Percentiles rank a stretch among this genome's conserved stretches.
Conservation (phyloP, 2,113 vertebrate species). For the Oncorhynchus gorbuscha region DNA sequence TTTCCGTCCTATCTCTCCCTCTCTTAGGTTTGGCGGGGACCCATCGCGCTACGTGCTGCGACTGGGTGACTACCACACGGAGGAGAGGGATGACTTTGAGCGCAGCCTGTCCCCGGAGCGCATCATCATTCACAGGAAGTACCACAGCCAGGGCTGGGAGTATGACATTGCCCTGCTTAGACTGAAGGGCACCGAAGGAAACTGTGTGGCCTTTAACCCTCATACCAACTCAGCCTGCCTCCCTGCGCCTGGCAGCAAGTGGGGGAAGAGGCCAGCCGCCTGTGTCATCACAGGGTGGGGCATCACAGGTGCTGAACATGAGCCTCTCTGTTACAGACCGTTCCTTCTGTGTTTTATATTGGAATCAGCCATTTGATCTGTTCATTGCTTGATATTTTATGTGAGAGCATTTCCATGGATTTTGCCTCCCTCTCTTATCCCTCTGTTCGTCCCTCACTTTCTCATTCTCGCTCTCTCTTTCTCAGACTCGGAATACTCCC, state of each 20-base stretch:
- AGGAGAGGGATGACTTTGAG: slow-evolving; percentile 83
- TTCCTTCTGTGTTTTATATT: not conserved
- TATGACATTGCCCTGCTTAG: slow-evolving; percentile 84
- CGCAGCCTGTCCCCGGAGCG: slow-evolving; percentile 76
- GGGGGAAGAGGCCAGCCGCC: slow-evolving; percentile 62
- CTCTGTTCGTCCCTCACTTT: slow-evolving; percentile 6
- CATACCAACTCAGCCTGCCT: slow-evolving; percentile 82
- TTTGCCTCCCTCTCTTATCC: not conserved
- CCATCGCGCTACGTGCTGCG: slow-evolving; percentile 78
- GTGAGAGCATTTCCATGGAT: not conserved
- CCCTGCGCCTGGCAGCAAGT: slow-evolving; percentile 54
- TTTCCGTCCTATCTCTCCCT: not conserved
- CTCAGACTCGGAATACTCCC: slow-evolving; percentile 79
- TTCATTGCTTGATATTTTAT: no score
- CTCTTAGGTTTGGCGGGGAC: slow-evolving; percentile 79
- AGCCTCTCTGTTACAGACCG: no score
- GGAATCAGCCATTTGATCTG: not conserved
- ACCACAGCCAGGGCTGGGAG: slow-evolving; percentile 79
- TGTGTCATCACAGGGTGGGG: slow-evolving; percentile 89
- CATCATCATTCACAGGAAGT: slow-evolving; percentile 81
- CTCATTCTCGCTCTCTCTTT: slow-evolving; percentile 57
- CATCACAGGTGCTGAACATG: slow-evolving; percentile 76
- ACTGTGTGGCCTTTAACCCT: slow-evolving; percentile 80
- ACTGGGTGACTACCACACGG: slow-evolving; percentile 83
- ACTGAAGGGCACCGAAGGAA: slow-evolving; percentile 77